Evolutionary conservation across 2,113 vertebrate species (phyloP), one percentile per base, ranked within the genome.

Genomic region (Cochlearius cochlearius): DNA sequence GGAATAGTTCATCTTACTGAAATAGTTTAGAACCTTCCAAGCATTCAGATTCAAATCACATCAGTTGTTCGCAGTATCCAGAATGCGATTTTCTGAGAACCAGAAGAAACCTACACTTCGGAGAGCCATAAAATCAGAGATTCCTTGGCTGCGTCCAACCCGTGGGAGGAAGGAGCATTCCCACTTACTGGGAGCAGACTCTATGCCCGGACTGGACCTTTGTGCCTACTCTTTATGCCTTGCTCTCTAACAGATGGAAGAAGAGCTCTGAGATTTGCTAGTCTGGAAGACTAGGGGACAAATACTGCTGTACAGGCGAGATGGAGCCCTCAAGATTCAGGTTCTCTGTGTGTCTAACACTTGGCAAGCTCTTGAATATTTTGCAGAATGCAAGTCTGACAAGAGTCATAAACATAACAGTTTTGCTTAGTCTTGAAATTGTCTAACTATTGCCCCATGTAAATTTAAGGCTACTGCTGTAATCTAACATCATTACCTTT

Each of bases 151-250:
- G 32, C 12, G 22, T 43, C 52, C 18, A 15, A 9, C 34, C 17
- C 10, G 15, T 25, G 53, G 53, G 53, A 39, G 12, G 3, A 4
- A 8, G 41, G 39, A 86, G 45, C 41, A 41, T 20, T 59, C 53
- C 36, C 62, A 36, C 19, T 12, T 29, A 10, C n/a, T 1, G 6
- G 23, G 34, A 52, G 15, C 45, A 19, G 8, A 5, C 41, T 41
- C 58, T 2, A 0, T 7, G 36, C 20, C 41, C 59, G 27, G 9
- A 18, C 22, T 3, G 3, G 36, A 30, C 8, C 45, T 38, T 12
- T 39, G 29, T 39, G 29, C 39, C 45, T 45, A 3, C 38, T 22
- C n/a, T 45, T 72, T 9, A 23, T 15, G n/a, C 29, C 34, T 41
- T 30, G 19, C 5, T 50, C 43, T 29, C 60, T 11, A 3, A 11